Conservation (phyloP, 2,888 invertebrate species). For the Chymomyza procnemis region DNA sequence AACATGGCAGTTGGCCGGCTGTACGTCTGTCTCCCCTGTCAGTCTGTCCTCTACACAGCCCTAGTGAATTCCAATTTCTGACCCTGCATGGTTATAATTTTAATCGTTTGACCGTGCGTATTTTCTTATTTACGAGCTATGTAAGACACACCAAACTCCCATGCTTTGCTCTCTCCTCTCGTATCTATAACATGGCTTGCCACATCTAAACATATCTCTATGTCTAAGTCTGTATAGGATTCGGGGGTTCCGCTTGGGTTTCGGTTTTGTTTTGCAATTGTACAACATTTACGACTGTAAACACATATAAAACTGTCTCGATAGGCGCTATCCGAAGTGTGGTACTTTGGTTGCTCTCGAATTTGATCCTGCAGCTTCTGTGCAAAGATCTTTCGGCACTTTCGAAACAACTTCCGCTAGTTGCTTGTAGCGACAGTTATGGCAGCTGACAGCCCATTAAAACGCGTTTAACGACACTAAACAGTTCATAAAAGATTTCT, state of each 20-base stretch:
- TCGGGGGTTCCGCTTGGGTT: background rate
- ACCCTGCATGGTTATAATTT: slow-evolving; percentile 56
- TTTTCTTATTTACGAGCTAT: slow-evolving; percentile 29
- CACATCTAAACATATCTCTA: background rate
- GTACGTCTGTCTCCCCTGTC: background rate
- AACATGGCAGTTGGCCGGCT: slow-evolving; percentile 64
- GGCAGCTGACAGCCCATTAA: slow-evolving; percentile 61
- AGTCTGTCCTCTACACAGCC: background rate
- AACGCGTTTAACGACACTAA: slow-evolving; percentile 71
- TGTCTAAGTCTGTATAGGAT: background rate
- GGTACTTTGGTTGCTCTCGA: slow-evolving; percentile 32
- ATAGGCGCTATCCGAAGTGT: slow-evolving; percentile 37
- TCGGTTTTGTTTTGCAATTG: slow-evolving; percentile 56
- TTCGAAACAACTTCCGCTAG: slow-evolving; percentile 61
- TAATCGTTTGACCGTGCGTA: slow-evolving; percentile 56
- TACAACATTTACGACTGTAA: slow-evolving; percentile 75
- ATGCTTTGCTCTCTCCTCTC: background rate
- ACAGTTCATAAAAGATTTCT: slow-evolving; percentile 62
- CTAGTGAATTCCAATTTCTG: background rate
- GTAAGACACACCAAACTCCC: background rate
- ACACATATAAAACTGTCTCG: slow-evolving; percentile 73
- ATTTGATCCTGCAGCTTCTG: slow-evolving; percentile 62
- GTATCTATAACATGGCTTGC: background rate
- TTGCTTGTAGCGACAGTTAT: slow-evolving; percentile 64
- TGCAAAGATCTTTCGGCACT: slow-evolving; percentile 57